Evolutionary conservation across 1,140 invertebrate genomes (phyloP), one percentile per base, ranked within the genome.

Genomic region (Adoxophyes honmai): DNA sequence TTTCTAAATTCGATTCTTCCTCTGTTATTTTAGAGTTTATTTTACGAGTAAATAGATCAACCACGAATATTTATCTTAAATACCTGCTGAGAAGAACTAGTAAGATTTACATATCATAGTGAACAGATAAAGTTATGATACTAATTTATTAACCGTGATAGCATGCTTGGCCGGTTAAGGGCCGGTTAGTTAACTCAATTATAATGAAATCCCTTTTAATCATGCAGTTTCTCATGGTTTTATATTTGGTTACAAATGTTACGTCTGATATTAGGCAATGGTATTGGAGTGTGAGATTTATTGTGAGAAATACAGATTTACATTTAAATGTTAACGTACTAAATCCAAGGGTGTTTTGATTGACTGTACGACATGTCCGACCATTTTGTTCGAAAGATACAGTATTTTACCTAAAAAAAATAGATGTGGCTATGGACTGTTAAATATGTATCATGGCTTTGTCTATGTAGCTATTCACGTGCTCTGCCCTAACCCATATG

Each of bases 61-160:
- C n/a, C 21, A 18, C 11, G 21, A 18, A 48, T 48, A 6, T 21
- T 48, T 21, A 48, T 21, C 42, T 48, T 48, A 48, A 44, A 48
- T 21, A 48, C 42, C 42, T 8, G 42, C 42, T 48, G 42, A 48
- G 42, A 48, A 18, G n/a, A 13, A 48, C 42, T 48, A 18, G 42
- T 48, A 15, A 21, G n/a, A 48, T 48, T 48, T 48, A 48, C 42
- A 48, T 48, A 48, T 48, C 42, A 18, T 11, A 21, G 42, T 48
- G 28, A 11, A 18, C 42, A 21, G 42, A 48, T 48, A 48, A 48
- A 48, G 42, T 48, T 48, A 48, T 48, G 42, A 48, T 48, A 48
- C 42, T 48, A 10, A 48, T 48, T 48, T 48, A 48, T 48, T 48
- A 28, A 33, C 9, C n/a, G 9, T 48, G 42, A 48, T 48, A 48